phyloP scores from a whole-genome alignment of 2,113 vertebrate genomes.

The Tetrao urogallus region DNA sequence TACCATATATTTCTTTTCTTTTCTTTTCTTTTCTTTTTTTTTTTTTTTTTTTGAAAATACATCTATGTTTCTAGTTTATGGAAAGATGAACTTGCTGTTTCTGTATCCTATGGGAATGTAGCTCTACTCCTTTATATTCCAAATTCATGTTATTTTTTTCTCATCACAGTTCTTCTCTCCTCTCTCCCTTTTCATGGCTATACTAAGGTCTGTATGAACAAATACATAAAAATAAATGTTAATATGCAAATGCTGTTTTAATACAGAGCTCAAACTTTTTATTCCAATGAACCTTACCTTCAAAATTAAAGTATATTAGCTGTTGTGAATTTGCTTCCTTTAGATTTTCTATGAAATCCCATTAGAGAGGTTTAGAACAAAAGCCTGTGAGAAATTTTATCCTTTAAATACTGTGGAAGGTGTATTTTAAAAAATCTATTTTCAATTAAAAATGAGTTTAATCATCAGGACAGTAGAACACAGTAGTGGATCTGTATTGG shows the following conservation, averaged over 20 bases:
- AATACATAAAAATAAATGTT: neutral
- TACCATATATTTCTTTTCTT: too few relatives aligned
- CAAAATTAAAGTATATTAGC: neutral
- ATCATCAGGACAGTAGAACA: neutral
- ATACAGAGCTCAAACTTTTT: neutral
- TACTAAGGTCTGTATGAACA: neutral
- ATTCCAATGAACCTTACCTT: neutral
- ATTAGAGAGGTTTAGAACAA: neutral
- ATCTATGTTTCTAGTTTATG: neutral
- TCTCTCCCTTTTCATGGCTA: neutral
- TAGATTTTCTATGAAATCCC: neutral
- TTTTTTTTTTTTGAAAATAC: neutral
- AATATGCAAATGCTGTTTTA: neutral
- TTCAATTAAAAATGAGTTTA: neutral
- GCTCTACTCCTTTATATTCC: neutral
- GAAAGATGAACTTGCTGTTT: neutral
- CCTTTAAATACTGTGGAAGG: constrained; percentile 24
- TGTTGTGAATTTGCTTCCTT: neutral
- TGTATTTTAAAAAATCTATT: neutral
- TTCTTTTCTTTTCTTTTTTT: neutral
- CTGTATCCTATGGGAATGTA: neutral
- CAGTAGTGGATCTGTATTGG: neutral
- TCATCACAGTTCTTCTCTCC: neutral
- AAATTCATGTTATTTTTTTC: neutral
- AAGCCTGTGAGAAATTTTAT: constrained; percentile 22